Percentiles rank a stretch among this genome's conserved stretches.
Evolutionary conservation across 2,113 vertebrate genomes (phyloP).

Genomic region (Agelaius phoeniceus): DNA sequence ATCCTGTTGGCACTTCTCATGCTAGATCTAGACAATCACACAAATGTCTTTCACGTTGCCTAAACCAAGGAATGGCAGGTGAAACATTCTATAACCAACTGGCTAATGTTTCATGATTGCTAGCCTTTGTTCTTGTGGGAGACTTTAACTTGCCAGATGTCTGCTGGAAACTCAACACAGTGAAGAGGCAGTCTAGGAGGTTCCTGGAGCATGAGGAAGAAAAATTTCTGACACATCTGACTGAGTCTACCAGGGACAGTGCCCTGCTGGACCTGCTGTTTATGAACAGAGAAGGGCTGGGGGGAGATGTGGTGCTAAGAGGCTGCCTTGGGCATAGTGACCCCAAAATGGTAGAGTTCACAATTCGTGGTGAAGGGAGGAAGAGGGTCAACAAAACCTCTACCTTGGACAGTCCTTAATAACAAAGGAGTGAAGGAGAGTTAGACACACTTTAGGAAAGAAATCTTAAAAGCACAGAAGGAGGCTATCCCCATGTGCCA

Average conservation of each 20-base stretch:
- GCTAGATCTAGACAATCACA: neutral
- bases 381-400: neutral
- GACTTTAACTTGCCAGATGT: neutral
- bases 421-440: neutral
- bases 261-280: neutral
- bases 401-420: neutral
- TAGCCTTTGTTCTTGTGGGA: neutral
- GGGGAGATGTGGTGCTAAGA: neutral
- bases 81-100: neutral
- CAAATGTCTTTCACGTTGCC: neutral
- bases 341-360: neutral
- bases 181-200: neutral
- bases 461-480: neutral
- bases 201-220: neutral
- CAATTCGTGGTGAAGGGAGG: neutral
- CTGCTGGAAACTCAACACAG: neutral
- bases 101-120: neutral
- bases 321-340: accelerated
- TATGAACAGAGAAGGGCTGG: neutral
- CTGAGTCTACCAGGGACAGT: neutral
- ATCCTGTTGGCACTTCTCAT: neutral
- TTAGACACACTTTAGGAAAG: neutral
- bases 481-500: neutral
- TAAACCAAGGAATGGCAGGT: neutral
- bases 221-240: neutral